A percentile compares a stretch with the other conserved stretches of the same genome.
phyloP scores from a whole-genome alignment of 2,113 vertebrate species.

The Athene noctua region DNA sequence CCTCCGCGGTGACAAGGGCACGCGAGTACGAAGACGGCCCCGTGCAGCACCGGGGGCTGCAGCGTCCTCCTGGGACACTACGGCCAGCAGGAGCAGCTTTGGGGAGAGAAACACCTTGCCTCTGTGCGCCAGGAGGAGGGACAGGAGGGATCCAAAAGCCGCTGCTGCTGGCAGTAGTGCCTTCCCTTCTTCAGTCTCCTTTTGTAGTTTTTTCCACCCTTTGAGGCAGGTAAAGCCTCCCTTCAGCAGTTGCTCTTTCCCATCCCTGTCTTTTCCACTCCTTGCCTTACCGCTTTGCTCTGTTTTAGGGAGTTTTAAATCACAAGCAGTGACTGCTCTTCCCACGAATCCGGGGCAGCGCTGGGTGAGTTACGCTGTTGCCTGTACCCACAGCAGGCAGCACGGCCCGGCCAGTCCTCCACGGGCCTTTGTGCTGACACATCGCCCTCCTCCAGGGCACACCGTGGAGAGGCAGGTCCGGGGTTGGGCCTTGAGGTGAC shows the following conservation, averaged over 20 bases:
- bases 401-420: fast-evolving
- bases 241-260: neutral
- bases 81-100: neutral
- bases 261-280: neutral
- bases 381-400: fast-evolving
- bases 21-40: fast-evolving
- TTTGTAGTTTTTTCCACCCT: neutral
- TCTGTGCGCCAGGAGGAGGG: neutral
- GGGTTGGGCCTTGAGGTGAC: neutral
- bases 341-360: neutral
- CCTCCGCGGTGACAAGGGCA: fast-evolving
- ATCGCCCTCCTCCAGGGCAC: neutral
- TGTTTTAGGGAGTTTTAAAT: neutral
- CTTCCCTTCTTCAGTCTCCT: neutral
- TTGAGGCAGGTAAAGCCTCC: neutral
- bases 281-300: neutral
- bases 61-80: fast-evolving
- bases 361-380: neutral
- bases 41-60: neutral
- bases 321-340: fast-evolving
- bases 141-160: fast-evolving
- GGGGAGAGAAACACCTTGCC: neutral
- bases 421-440: neutral
- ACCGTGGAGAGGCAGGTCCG: fast-evolving
- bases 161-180: too few species aligned